Evolutionary conservation across 2,113 vertebrate species (phyloP).

Genomic region (Aviceda subcristata): DNA sequence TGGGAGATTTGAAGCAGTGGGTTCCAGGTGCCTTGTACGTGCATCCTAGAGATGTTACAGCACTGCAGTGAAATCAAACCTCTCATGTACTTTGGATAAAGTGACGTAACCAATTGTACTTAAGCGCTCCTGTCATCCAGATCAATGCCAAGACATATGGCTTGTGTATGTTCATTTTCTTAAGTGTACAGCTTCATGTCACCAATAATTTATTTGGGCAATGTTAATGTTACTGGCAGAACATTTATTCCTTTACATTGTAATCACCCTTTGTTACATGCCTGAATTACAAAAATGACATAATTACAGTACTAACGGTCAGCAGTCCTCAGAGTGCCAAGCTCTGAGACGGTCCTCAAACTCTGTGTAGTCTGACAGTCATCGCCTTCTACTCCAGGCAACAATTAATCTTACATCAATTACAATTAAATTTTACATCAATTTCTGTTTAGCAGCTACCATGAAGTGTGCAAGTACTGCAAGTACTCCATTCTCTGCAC

Average conservation of each 20-base stretch:
- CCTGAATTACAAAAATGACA: neutral
- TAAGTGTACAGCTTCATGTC: neutral
- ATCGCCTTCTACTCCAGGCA: neutral
- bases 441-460: neutral
- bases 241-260: neutral
- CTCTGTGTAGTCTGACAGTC: neutral
- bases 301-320: neutral
- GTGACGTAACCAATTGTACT: neutral
- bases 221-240: neutral
- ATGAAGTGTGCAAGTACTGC: neutral
- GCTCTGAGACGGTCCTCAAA: neutral
- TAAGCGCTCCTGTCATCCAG: neutral
- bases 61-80: neutral
- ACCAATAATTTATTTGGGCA: neutral
- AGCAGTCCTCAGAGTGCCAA: neutral
- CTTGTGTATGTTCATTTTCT: neutral
- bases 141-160: neutral
- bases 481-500: neutral
- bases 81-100: neutral
- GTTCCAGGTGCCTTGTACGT: neutral
- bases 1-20: neutral
- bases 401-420: neutral
- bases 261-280: neutral
- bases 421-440: neutral
- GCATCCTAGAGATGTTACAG: neutral